Evolutionary conservation across 1,140 invertebrate species (phyloP).

Genomic region (Drosophila ficusphila): DNA sequence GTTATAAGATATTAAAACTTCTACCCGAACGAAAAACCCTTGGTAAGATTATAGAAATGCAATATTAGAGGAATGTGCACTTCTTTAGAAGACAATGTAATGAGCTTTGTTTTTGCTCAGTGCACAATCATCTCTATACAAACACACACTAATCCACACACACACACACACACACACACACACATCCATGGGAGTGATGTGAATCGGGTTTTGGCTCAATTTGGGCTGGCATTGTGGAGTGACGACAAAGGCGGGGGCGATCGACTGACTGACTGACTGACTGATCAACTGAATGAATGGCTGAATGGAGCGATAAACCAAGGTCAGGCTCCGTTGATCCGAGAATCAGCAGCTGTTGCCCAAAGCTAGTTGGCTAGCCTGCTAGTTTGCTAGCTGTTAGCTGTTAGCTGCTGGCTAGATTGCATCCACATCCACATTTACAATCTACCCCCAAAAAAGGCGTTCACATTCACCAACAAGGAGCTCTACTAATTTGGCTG

Average conservation of each 20-base stretch:
- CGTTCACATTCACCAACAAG: not conserved
- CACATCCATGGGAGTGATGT: not conserved
- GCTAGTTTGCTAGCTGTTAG: constrained; percentile 3
- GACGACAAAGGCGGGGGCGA: constrained; percentile 45
- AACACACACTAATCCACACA: not conserved
- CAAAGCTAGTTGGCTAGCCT: constrained; percentile 5
- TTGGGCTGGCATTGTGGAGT: constrained; percentile 10
- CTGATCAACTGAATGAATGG: constrained; percentile 33
- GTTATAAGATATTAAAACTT: too few relatives aligned
- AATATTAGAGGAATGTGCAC: too few relatives aligned
- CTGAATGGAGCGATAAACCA: constrained; percentile 43
- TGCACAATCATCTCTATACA: not conserved
- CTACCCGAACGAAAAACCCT: too few relatives aligned
- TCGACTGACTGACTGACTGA: too few relatives aligned
- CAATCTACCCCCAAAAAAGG: constrained; percentile 27
- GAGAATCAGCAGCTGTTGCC: constrained; percentile 1
- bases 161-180: not conserved
- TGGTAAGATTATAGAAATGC: too few relatives aligned
- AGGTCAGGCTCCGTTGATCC: constrained; percentile 30
- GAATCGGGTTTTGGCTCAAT: constrained; percentile 17
- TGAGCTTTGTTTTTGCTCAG: constrained; percentile 2
- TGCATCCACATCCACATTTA: constrained; percentile 18
- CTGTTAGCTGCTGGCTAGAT: constrained; percentile 14
- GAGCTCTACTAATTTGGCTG: constrained; percentile 73
- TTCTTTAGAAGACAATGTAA: too few relatives aligned